Evolutionary conservation across 2,888 invertebrate species (phyloP), one percentile per base, ranked within the genome.

Genomic region (Agrilus cyanescens): DNA sequence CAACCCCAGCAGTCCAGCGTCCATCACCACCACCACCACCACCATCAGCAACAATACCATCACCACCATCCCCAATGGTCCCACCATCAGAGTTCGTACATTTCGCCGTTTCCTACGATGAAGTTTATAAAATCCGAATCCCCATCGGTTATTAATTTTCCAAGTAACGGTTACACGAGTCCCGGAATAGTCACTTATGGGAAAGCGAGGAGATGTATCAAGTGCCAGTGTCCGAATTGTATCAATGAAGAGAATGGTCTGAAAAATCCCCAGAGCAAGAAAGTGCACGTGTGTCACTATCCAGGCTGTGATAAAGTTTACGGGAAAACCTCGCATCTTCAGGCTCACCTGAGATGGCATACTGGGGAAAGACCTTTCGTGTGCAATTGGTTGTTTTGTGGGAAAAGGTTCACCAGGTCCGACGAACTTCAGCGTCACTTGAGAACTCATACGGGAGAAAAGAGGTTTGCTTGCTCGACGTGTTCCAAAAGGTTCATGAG

Each of bases 401-500:
- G 87, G 5, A 93, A 93, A 62, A 72, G 85, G 3, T 94, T 94
- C 67, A 93, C 93, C 2, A 76, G 94, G 40, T 90, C 89, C 30
- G 93, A 94, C 60, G 93, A 94, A 60, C 69, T 94, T 29, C 89
- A 90, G 61, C 75, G 93, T 34, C 94, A 94, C 59, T 69, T 85
- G 13, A 72, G 93, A 25, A 93, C 90, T 0, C 93, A 94, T 59
- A 85, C 91, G 0, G 88, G 87, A 0, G 91, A 93, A 61, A 90
- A 91, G 54, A 73, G 89, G 30, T 93, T 91, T 62, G 78, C 81
- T 1, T 94, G 94, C 59, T 78, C 80, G 34, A 74, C 82, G n/a
- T 94, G 94, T 64, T 76, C 80, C 32, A 95, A 94, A 63, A 74
- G 86, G 38, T 94, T 94, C 66, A 91, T 90, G 80, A 73, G 94